Conservation (phyloP, 37 sponge, comb jelly and placozoan species). For the Eunapius fragilis region DNA sequence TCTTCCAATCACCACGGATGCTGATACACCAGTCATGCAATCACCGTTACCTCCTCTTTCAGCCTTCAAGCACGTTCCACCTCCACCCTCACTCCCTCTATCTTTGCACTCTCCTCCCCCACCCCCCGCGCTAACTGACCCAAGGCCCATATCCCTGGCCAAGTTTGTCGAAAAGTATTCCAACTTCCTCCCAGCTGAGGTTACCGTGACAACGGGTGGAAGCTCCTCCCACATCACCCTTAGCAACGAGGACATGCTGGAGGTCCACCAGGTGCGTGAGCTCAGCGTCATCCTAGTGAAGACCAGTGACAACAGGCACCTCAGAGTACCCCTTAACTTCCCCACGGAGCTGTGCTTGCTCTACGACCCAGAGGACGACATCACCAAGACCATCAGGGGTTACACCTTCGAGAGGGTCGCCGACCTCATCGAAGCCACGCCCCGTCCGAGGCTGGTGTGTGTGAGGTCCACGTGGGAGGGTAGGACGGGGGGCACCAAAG, state of each 20-base stretch:
- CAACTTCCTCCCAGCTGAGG: background rate
- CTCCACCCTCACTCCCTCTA: background rate
- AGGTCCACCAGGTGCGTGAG: background rate
- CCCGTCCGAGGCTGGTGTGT: background rate
- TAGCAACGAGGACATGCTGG: background rate
- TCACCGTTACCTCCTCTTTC: background rate
- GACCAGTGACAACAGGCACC: background rate
- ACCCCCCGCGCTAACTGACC: background rate
- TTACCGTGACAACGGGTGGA: background rate
- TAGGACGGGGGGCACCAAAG: background rate
- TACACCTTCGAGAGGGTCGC: background rate
- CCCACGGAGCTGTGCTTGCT: conserved; percentile 47
- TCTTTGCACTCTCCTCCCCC: background rate
- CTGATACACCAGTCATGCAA: background rate
- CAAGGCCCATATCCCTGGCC: background rate
- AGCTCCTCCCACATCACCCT: background rate
- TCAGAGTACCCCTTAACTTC: conserved; percentile 46
- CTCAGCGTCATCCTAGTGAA: background rate
- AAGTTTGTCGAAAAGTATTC: background rate
- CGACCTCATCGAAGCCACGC: background rate
- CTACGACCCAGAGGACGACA: conserved; percentile 1
- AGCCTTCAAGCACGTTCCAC: background rate
- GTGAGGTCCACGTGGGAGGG: background rate
- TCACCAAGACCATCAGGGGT: background rate
- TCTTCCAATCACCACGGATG: background rate